Conservation (phyloP, 2,888 invertebrate genomes). For the Lysandra coridon region DNA sequence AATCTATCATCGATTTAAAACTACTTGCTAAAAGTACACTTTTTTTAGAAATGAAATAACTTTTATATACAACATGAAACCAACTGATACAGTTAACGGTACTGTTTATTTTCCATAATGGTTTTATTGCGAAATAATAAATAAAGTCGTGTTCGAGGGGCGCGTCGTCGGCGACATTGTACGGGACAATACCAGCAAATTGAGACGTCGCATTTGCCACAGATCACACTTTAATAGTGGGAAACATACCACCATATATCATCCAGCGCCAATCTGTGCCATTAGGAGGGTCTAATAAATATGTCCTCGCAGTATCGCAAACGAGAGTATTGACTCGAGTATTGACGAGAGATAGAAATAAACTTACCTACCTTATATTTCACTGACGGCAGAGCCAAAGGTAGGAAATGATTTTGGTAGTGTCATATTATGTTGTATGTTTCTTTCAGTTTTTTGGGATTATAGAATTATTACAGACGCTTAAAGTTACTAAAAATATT, state of each 20-base stretch:
- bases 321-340: neutral
- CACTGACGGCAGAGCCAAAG: neutral
- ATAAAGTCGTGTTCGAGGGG: slow-evolving; percentile 23
- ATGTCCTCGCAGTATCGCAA: slow-evolving; percentile 1
- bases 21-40: too few species aligned
- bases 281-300: slow-evolving; percentile 12
- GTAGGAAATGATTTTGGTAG: neutral
- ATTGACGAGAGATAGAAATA: neutral
- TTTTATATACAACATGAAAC: neutral
- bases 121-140: slow-evolving; percentile 26
- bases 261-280: neutral
- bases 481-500: too few species aligned
- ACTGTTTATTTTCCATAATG: slow-evolving; percentile 25
- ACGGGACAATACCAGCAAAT: slow-evolving; percentile 68
- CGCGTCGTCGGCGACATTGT: slow-evolving; percentile 39
- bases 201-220: slow-evolving; percentile 71
- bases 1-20: too few species aligned
- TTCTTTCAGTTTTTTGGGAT: too few species aligned
- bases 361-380: neutral
- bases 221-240: slow-evolving; percentile 50
- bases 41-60: neutral
- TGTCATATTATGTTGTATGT: too few species aligned
- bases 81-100: slow-evolving; percentile 10
- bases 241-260: slow-evolving; percentile 34
- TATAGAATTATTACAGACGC: too few species aligned